Percentiles rank a stretch among this genome's conserved stretches.
phyloP scores from a whole-genome alignment of 2,113 vertebrate genomes.

The Notarius quadriscutis region DNA sequence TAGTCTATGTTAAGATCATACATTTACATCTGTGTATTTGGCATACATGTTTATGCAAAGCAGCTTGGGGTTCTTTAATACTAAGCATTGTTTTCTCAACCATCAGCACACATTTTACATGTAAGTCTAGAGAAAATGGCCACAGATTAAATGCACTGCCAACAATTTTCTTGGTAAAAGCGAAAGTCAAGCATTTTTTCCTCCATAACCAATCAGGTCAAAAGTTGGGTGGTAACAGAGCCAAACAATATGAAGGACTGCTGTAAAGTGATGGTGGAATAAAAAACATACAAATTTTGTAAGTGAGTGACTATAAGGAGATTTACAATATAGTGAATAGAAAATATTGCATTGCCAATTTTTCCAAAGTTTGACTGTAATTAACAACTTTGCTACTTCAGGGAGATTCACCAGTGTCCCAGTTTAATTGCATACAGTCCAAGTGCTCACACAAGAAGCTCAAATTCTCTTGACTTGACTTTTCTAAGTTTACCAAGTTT shows the following conservation, averaged over 20 bases:
- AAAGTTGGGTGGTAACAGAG: neutral
- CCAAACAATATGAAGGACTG: neutral
- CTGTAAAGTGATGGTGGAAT: neutral
- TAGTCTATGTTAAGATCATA: neutral
- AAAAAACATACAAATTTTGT: neutral
- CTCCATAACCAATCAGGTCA: neutral
- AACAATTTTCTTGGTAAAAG: neutral
- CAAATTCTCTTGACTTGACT: neutral
- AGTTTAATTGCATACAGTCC: neutral
- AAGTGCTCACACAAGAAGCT: neutral
- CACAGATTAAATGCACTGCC: neutral
- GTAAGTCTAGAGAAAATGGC: neutral
- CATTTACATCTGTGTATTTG: neutral
- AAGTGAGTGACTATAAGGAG: neutral
- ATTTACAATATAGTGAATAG: neutral
- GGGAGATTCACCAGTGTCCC: neutral
- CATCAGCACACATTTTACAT: neutral
- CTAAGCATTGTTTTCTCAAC: neutral
- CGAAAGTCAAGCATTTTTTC: neutral
- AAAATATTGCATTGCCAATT: neutral
- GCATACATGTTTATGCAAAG: neutral
- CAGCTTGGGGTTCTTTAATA: neutral
- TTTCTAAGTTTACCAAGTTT: neutral
- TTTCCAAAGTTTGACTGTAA: neutral
- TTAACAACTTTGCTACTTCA: neutral